Conservation (phyloP, 2,113 vertebrate genomes). For the Macroglossus sobrinus region DNA sequence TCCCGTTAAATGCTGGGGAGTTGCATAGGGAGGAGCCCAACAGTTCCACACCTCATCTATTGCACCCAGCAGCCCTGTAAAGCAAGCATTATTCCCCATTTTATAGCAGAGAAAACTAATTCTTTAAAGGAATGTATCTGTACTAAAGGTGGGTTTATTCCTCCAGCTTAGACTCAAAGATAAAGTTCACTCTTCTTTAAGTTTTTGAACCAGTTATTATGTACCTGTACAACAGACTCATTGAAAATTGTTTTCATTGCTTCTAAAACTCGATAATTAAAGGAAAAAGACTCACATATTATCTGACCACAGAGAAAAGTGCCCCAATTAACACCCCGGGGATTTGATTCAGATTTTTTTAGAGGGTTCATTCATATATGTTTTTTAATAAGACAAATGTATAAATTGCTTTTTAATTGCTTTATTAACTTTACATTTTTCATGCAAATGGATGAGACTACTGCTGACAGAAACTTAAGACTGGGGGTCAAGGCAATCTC, state of each 20-base stretch:
- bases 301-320: background rate
- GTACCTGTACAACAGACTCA: background rate
- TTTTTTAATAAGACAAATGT: slow-evolving; percentile 46
- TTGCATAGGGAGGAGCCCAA: background rate
- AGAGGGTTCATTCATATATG: background rate
- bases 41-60: background rate
- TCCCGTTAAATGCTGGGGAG: background rate
- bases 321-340: background rate
- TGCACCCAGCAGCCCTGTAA: background rate
- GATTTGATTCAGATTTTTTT: background rate
- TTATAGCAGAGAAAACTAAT: background rate
- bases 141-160: slow-evolving; percentile 29
- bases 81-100: background rate
- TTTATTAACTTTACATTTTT: slow-evolving; percentile 71
- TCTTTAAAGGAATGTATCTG: slow-evolving; percentile 1
- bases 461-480: slow-evolving; percentile 56
- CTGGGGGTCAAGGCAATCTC: slow-evolving; percentile 48
- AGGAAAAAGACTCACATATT: background rate
- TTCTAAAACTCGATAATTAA: slow-evolving; percentile 35
- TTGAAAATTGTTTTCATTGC: background rate
- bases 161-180: background rate
- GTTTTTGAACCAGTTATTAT: slow-evolving; percentile 1
- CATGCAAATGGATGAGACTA: slow-evolving; percentile 63
- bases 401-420: slow-evolving; percentile 51
- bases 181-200: slow-evolving; percentile 3